These are phyloP conservation scores for Cylindroiulus punctatus DNA, from an alignment of 2,888 invertebrate genomes.

Conservation along the genomic window DNA sequence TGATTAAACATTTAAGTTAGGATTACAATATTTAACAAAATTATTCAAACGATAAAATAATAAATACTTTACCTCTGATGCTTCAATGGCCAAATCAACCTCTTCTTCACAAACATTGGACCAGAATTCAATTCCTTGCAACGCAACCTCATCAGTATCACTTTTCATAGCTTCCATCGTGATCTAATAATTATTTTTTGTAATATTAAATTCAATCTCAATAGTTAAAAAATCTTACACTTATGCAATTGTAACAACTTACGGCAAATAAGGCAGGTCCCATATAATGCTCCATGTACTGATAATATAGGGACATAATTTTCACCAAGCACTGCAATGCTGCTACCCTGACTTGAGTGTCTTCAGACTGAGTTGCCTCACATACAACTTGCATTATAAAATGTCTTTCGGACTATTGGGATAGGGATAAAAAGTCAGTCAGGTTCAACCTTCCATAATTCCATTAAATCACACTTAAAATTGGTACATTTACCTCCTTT, in stretches of 20 bases:
- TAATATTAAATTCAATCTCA: conserved; percentile 24
- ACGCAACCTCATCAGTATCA: conserved; percentile 91
- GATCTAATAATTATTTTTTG: conserved; percentile 72
- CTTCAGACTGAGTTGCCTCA: conserved; percentile 94
- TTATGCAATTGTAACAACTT: conserved; percentile 60
- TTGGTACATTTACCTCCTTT: conserved; percentile 74
- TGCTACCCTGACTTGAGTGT: conserved; percentile 92
- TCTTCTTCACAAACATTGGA: conserved; percentile 99
- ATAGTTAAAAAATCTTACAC: not conserved
- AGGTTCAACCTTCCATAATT: not conserved
- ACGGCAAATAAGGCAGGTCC: conserved; percentile 94
- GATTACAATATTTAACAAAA: not conserved
- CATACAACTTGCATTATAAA: conserved; percentile 99
- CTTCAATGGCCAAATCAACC: conserved; percentile 93
- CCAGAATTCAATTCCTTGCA: conserved; percentile 99
- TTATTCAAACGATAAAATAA: not conserved
- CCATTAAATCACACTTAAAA: too few relatives aligned
- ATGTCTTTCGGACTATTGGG: conserved; percentile 82
- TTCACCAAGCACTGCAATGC: conserved; percentile 98
- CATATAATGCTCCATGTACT: conserved; percentile 99
- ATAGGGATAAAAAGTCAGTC: not conserved
- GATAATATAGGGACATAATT: conserved; percentile 97
- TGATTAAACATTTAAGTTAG: not conserved
- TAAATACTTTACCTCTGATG: conserved; percentile 74
- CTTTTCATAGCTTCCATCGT: conserved; percentile 99